phyloP scores from a whole-genome alignment of 1,140 invertebrate genomes.

The Fragariocoptes setiger region DNA sequence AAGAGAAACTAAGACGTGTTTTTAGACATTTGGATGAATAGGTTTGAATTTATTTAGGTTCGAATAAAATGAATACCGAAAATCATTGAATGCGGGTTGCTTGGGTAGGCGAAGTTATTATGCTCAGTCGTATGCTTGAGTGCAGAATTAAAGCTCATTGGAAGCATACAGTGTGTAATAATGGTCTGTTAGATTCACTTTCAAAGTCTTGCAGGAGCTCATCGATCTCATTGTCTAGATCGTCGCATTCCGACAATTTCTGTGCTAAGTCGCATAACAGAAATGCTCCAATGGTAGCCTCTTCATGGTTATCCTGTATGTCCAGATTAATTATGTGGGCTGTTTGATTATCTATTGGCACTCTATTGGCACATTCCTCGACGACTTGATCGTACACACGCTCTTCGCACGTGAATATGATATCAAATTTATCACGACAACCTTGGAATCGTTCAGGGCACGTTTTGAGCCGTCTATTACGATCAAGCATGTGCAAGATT shows the following conservation, averaged over 20 bases:
- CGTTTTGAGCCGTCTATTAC: conserved; percentile 77
- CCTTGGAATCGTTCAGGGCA: conserved; percentile 78
- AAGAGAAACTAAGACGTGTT: background rate
- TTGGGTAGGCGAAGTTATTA: too few species aligned
- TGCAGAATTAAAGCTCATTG: conserved; percentile 39
- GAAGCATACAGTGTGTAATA: conserved; percentile 74
- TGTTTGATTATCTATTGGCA: conserved; percentile 29
- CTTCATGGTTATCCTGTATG: conserved; percentile 97
- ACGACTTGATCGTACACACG: conserved; percentile 80
- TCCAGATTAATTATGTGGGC: conserved; percentile 96
- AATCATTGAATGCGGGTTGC: too few species aligned
- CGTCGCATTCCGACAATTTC: conserved; percentile 52
- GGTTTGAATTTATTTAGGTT: too few species aligned
- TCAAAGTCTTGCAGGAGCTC: conserved; percentile 86
- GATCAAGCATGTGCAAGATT: conserved; percentile 84
- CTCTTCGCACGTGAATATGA: conserved; percentile 90
- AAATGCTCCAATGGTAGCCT: conserved; percentile 97
- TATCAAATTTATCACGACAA: conserved; percentile 64
- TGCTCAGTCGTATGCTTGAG: too few species aligned
- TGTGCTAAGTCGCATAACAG: conserved; percentile 75
- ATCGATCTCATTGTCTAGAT: conserved; percentile 93
- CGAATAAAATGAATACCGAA: too few species aligned
- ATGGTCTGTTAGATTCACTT: conserved; percentile 43
- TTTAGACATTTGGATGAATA: conserved; percentile 2
- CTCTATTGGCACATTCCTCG: conserved; percentile 22